phyloP scores from a whole-genome alignment of 2,888 invertebrate genomes.

The Ophion costatus region DNA sequence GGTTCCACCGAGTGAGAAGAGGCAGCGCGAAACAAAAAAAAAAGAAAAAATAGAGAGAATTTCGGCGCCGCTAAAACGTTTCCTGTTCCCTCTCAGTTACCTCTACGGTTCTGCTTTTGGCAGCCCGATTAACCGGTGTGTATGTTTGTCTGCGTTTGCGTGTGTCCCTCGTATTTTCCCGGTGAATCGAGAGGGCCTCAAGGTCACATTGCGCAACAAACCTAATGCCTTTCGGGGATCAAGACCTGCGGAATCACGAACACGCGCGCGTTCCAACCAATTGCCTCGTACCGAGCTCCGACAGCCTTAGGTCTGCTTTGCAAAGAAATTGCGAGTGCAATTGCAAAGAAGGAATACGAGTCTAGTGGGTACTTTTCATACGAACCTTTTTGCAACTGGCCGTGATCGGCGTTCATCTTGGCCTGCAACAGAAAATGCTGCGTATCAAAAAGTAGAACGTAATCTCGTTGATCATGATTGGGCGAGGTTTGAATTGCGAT shows the following conservation, averaged over 20 bases:
- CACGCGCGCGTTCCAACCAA: conserved; percentile 12
- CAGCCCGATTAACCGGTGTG: conserved; percentile 48
- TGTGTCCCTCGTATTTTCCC: conserved; percentile 12
- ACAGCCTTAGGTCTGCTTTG: background rate
- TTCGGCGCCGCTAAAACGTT: conserved; percentile 55
- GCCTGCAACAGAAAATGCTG: conserved; percentile 84
- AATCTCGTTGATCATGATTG: conserved; percentile 22
- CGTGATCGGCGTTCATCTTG: conserved; percentile 85
- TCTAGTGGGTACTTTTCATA: conserved; percentile 33
- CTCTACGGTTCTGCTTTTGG: conserved; percentile 20
- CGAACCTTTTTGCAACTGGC: conserved; percentile 86
- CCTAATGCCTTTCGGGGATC: conserved; percentile 25
- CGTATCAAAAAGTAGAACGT: conserved; percentile 76
- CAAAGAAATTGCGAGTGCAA: background rate
- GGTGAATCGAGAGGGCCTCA: conserved; percentile 22
- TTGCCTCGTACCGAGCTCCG: background rate
- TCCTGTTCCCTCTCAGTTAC: conserved; percentile 53
- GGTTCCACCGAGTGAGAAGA: conserved; percentile 35
- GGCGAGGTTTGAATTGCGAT: background rate
- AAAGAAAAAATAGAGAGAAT: conserved; percentile 35
- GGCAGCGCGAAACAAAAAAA: conserved; percentile 9
- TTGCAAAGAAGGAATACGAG: background rate
- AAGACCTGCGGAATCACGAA: conserved; percentile 26
- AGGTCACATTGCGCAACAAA: conserved; percentile 50
- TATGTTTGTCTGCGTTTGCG: conserved; percentile 6